A percentile compares a stretch with the other conserved stretches of the same genome.
phyloP scores from a whole-genome alignment of 2,113 vertebrate species.

The Notiomystis cincta region DNA sequence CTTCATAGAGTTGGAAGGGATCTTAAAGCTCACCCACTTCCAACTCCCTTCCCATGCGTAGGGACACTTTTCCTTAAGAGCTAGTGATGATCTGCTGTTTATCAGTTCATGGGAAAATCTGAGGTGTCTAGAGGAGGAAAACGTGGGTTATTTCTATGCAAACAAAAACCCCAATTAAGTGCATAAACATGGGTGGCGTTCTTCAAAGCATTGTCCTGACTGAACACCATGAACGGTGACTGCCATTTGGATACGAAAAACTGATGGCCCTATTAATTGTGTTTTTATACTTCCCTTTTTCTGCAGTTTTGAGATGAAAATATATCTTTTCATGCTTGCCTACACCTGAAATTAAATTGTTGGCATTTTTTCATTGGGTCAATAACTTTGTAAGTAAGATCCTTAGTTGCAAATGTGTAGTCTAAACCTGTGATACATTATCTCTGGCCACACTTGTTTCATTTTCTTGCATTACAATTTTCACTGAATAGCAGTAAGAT shows the following conservation, averaged over 20 bases:
- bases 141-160: rapidly evolving
- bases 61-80: background rate
- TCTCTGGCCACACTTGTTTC: background rate
- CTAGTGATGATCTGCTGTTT: background rate
- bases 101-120: background rate
- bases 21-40: background rate
- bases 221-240: background rate
- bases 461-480: background rate
- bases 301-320: background rate
- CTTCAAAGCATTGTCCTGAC: background rate
- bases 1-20: background rate
- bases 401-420: background rate
- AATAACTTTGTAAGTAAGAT: background rate
- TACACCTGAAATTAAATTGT: background rate
- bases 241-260: background rate
- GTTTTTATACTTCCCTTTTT: background rate
- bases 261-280: rapidly evolving
- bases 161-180: background rate
- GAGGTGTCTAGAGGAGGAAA: background rate
- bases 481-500: background rate
- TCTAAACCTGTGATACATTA: background rate
- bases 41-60: background rate
- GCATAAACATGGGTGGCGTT: background rate
- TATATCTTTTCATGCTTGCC: background rate
- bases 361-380: background rate